Base-by-base conservation (phyloP, 2,113 vertebrate species). In the Bubalus kerabau region DNA sequence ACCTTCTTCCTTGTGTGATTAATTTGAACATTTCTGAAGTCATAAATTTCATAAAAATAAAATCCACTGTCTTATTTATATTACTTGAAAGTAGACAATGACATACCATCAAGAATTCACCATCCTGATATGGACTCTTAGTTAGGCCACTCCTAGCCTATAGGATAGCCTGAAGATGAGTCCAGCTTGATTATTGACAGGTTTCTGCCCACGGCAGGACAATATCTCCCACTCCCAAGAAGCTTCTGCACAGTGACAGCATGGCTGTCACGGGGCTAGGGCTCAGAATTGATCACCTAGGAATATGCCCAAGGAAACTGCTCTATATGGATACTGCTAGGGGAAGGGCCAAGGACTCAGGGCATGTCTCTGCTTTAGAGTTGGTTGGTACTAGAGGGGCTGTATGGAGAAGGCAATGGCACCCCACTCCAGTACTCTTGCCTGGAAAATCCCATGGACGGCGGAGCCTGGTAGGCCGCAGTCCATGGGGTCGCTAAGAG, bases 1-100 rank as follows among this genome's bases (percentile, higher is more conserved):
- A 67, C 0, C 17, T 96, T 86, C 26, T 93, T 88, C 97, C 50
- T 40, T 74, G 32, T 82, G 83, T 87, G 71, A 96, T 94, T 95
- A 88, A 32, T 74, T 85, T 88, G 57, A 95, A 52, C 6, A 92
- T 52, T 96, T 93, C 17, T 87, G 26, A 48, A 60, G 59, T 90
- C 32, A 16, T 84, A 81, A 24, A 92, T 60, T 52, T 95, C 71
- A 26, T 94, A 17, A 95, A 95, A 94, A 62, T 87, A 95, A 81
- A 90, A 19, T 8, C 24, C 2, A 80, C 28, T 60, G 16, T 92
- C 17, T 83, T 36, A 67, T 62, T 90, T 93, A n/a, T 87, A 46
- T 64, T 15, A 87, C 80, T 83, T 90, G 43, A 78, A 80, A 50
- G 46, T 80, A 94, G 46, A 50, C 50, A 30, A n/a, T 36, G 26